Evolutionary conservation across 1,140 invertebrate genomes (phyloP).

Genomic region (Zaprionus taronus): DNA sequence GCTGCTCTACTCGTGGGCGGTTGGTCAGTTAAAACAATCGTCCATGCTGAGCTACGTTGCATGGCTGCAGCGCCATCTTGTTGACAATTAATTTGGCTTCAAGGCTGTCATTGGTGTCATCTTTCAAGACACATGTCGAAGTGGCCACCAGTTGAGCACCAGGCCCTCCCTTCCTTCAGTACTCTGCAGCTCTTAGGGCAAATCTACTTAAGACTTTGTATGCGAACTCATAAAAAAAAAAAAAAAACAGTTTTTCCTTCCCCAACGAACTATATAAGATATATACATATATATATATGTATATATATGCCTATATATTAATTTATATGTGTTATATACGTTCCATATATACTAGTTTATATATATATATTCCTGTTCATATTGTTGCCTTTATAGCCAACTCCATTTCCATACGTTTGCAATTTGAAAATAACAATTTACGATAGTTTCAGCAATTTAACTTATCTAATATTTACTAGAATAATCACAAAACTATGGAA

Average conservation of each 20-base stretch:
- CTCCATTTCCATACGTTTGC: neutral
- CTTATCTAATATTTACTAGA: neutral
- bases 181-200: neutral
- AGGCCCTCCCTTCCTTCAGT: neutral
- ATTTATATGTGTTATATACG: too few species aligned
- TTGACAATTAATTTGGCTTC: slow-evolving; percentile 78
- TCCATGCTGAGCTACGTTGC: slow-evolving; percentile 43
- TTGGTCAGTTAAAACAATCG: slow-evolving; percentile 53
- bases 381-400: too few species aligned
- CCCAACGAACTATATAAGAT: too few species aligned
- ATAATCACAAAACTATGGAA: too few species aligned
- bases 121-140: slow-evolving; percentile 50
- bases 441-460: neutral
- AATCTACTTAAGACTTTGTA: slow-evolving; percentile 20
- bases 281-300: too few species aligned
- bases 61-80: slow-evolving; percentile 62
- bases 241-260: too few species aligned
- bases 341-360: too few species aligned
- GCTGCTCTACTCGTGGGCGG: neutral
- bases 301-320: too few species aligned
- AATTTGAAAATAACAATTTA: neutral
- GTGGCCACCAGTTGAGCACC: too few species aligned
- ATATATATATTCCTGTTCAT: too few species aligned
- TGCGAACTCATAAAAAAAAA: neutral
- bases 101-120: slow-evolving; percentile 59